Evolutionary conservation across 2,888 invertebrate species (phyloP), one percentile per base, ranked within the genome.

Genomic region (Sympetrum striolatum): DNA sequence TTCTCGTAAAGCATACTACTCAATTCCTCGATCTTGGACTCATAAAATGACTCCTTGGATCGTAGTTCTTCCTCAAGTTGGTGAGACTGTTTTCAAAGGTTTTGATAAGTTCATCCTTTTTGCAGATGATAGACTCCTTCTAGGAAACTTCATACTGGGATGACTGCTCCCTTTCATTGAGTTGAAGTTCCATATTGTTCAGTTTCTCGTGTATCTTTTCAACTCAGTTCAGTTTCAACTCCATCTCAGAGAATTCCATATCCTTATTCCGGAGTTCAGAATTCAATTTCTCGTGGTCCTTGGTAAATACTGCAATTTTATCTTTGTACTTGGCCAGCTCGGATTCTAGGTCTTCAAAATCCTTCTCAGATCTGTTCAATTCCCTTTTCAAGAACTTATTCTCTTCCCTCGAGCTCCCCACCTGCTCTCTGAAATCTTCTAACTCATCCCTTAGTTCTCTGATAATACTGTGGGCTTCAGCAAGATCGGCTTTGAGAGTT

Each of bases 61-160:
- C 95, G 94, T 82, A 96, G 95, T 80, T 95, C 94, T 92, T 96
- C 95, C 92, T 96, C 96, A 93, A 96, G 95, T 93, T 93, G 12
- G 95, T 95, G 79, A 96, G 94, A 91, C 95, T 95, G 93, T 97
- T 96, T 93, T 97, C 96, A 64, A 97, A 94, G 60, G 95, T 95
- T 58, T 95, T 94, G 73, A 96, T 95, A 92, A 96, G 96, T 12
- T 95, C 95, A 92, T 96, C 96, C 90, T 96, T 95, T 92, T 96
- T 95, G 3, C 93, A 94, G 90, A 96, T 94, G 92, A 97, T 97
- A 2, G 96, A 96, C 91, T 96, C 95, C 90, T 95, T 94, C 5
- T 95, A 95, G 92, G 94, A 93, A 80, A 94, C 93, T 93, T 94
- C 95, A 91, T 92, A 93, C 91, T 94, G 93, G 35, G 48, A 86